Evolutionary conservation across 2,888 invertebrate genomes (phyloP), one percentile per base, ranked within the genome.

Genomic region (Trilocha varians): DNA sequence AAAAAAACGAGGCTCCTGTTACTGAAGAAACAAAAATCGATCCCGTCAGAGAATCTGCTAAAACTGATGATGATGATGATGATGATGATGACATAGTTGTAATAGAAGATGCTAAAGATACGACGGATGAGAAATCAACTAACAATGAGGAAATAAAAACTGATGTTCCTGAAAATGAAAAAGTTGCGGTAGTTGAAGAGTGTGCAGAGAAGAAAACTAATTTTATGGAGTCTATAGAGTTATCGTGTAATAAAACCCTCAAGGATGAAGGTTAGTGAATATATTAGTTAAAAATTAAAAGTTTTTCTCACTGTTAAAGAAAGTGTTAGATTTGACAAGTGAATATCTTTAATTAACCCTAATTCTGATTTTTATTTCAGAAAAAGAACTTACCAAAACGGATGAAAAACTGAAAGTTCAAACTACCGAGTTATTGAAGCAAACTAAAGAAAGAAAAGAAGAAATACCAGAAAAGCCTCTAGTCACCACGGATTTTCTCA

Each of bases 81-180:
- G 78, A 80, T 52, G 78, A 83, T 56, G 80, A 84, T 55, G 83
- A 83, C 48, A 72, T 85, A 16, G 76, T 87, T 77, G 44, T 87
- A 13, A 75, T 84, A 49, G 82, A 80, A 57, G 84, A 25, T 25
- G 11, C 25, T 11, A 25, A 84, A 44, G 71, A 71, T 37, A 46
- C 50, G 8, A 54, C 46, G 39, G 45, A 35, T 59, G 60, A 53
- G 55, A 55, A 16, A 46, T 13, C 25, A 55, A 53, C 44, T 34
- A 42, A 46, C 16, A 44, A 45, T 47, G 9, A 45, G 44, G 43
- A 47, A 34, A 41, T 40, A 34, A 50, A 49, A 43, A 40, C 44
- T 13, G 43, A 53, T 41, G 18, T 38, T n/a, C 14, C 39, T n/a
- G n/a, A n/a, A 32, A 44, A 9, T 25, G 45, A 40, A 34, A 37